A percentile compares a stretch with the other conserved stretches of the same genome.
These are phyloP conservation scores for Rhagonycha lutea DNA, from an alignment of 2,888 invertebrate species.

Conservation along the genomic window DNA sequence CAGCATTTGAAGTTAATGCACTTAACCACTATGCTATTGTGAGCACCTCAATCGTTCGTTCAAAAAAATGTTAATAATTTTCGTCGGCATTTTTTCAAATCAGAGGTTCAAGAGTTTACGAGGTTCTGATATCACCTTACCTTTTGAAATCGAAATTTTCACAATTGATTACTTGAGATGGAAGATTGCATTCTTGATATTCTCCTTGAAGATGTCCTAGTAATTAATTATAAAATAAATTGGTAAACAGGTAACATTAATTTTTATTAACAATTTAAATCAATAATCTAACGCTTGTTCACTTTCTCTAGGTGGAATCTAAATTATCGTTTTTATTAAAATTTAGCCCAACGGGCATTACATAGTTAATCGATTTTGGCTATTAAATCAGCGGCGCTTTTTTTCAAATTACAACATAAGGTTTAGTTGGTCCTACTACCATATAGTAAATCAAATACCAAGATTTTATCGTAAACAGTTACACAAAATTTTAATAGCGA, in stretches of 20 bases:
- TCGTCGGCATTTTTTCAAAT: too few relatives aligned
- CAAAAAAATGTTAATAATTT: too few relatives aligned
- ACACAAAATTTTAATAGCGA: conserved; percentile 8
- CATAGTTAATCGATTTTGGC: not conserved
- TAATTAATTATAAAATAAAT: not conserved
- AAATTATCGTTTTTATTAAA: not conserved
- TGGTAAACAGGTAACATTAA: not conserved
- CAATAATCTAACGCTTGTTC: not conserved
- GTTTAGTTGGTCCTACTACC: not conserved
- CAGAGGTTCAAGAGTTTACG: too few relatives aligned
- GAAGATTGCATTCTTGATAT: not conserved
- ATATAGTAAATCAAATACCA: conserved; percentile 11
- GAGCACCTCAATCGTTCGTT: too few relatives aligned
- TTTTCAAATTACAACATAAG: not conserved
- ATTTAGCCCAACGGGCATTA: not conserved
- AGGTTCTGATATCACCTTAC: not conserved
- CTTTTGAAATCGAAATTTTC: not conserved
- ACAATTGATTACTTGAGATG: not conserved
- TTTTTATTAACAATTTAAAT: not conserved
- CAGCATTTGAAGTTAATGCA: too few relatives aligned
- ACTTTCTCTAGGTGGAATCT: not conserved
- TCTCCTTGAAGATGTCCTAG: not conserved
- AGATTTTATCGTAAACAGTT: conserved; percentile 9
- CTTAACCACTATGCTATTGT: too few relatives aligned
- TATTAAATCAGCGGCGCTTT: not conserved